Base-by-base conservation (phyloP, 2,113 vertebrate genomes). In the Tricholaema leucomelas region DNA sequence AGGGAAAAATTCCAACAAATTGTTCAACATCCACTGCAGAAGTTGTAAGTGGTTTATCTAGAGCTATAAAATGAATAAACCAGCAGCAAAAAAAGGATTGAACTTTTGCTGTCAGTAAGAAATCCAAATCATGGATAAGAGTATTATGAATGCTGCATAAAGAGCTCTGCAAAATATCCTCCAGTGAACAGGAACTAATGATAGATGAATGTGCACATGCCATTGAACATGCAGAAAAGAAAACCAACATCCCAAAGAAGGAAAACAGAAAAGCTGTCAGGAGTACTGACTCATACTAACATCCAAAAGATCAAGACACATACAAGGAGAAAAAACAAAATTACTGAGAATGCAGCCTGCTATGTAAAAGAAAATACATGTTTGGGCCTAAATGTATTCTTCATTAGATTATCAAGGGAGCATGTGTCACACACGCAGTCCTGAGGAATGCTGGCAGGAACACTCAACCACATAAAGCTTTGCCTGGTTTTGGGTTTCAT, bases 151-250 rank as follows among this genome's bases (percentile, higher is more conserved):
- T 73, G 59, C 89, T 59, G 55, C 10, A 4, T 75, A 95, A 95
- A 87, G 81, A 84, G 59, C 72, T 84, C 77, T 86, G 56, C 56
- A 66, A 88, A 96, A 91, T 75, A 84, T 61, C 87, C 72, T 95
- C 76, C 81, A 74, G 76, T 84, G 91, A 94, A 87, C 91, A 83
- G 92, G 81, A 97, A 83, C 85, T 94, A 96, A 96, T 78, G 86
- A 86, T 4, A 94, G 94, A 83, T 88, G 95, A 94, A 96, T 78
- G 89, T 70, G 70, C 76, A 81, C 71, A 87, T 58, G 83, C 85
- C 95, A 95, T 46, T 94, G 92, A 93, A 96, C 80, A 87, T 60
- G 76, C 66, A 82, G 82, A 64, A 87, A 76, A 70, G 70, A 78
- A 78, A 83, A 70, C 79, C 90, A 88, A 83, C 78, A 92, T 95